A percentile compares a stretch with the other conserved stretches of the same genome.
phyloP scores from a whole-genome alignment of 1,140 invertebrate genomes.

The Rhyzopertha dominica region DNA sequence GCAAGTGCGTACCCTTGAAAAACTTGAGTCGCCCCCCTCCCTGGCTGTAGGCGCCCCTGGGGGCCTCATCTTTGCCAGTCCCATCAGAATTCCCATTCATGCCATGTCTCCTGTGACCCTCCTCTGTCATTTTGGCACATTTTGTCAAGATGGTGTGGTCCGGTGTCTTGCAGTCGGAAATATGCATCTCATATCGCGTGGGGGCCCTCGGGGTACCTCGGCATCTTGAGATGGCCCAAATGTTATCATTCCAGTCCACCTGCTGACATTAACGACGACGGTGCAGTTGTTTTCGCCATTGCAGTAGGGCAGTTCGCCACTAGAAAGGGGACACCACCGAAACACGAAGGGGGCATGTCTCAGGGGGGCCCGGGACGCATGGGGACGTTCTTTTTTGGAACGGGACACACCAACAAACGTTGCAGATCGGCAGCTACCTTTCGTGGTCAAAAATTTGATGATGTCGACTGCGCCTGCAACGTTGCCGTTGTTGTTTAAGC shows the following conservation, averaged over 20 bases:
- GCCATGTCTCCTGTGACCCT: slow-evolving; percentile 57
- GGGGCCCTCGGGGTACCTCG: slow-evolving; percentile 24
- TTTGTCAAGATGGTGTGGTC: slow-evolving; percentile 48
- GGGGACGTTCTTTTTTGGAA: no score
- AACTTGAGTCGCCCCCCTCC: slow-evolving; percentile 58
- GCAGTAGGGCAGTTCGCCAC: no score
- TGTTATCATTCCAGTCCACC: slow-evolving; percentile 37
- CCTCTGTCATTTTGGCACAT: slow-evolving; percentile 62
- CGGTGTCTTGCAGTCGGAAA: slow-evolving; percentile 30
- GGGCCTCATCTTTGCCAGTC: slow-evolving; percentile 34
- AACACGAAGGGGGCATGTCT: no score
- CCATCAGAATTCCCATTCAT: slow-evolving; percentile 57
- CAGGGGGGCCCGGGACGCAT: no score
- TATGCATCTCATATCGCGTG: slow-evolving; percentile 41
- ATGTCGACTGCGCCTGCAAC: slow-evolving; percentile 33
- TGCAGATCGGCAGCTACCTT: no score
- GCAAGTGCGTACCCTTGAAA: slow-evolving; percentile 58
- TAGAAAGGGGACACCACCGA: no score
- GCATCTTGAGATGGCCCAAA: slow-evolving; percentile 26
- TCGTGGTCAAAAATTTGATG: slow-evolving; percentile 32
- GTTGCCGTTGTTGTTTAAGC: no score
- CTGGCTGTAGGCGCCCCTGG: slow-evolving; percentile 36
- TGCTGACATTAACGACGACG: slow-evolving; percentile 36
- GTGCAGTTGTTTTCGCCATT: slow-evolving; percentile 24
- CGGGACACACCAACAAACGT: no score